A percentile compares a stretch with the other conserved stretches of the same genome.
phyloP scores from a whole-genome alignment of 2,113 vertebrate species.

The Colossoma macropomum region DNA sequence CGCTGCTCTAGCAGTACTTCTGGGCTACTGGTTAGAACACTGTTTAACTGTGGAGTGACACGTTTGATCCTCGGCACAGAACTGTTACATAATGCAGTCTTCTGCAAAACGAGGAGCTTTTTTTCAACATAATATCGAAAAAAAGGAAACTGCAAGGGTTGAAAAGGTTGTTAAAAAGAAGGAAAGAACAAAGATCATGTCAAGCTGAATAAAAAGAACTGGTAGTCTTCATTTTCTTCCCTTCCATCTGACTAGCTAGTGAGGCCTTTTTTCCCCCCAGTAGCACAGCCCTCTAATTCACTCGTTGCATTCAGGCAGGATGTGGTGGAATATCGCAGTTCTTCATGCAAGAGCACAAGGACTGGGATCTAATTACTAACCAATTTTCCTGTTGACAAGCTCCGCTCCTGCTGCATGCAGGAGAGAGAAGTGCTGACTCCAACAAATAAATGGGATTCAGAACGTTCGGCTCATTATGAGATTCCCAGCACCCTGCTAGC shows the following conservation, averaged over 20 bases:
- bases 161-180: not conserved
- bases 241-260: slow-evolving; percentile 1
- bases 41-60: not conserved
- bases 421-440: slow-evolving; percentile 10
- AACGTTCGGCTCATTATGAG: not conserved
- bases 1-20: not conserved
- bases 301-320: not conserved
- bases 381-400: slow-evolving; percentile 34
- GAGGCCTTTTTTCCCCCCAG: not conserved
- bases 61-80: not conserved
- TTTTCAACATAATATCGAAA: not conserved
- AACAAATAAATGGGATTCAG: slow-evolving; percentile 14
- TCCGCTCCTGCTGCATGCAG: slow-evolving; percentile 8
- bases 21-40: not conserved
- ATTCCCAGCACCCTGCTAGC: not conserved
- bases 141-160: not conserved
- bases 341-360: not conserved
- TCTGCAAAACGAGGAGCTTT: not conserved
- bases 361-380: slow-evolving; percentile 22
- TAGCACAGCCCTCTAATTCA: not conserved
- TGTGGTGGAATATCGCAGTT: slow-evolving; percentile 8
- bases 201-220: not conserved
- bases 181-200: not conserved
- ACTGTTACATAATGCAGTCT: not conserved
- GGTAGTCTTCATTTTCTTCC: not conserved